Evolutionary conservation across 2,113 vertebrate genomes (phyloP).

Genomic region (Solenodon paradoxus): DNA sequence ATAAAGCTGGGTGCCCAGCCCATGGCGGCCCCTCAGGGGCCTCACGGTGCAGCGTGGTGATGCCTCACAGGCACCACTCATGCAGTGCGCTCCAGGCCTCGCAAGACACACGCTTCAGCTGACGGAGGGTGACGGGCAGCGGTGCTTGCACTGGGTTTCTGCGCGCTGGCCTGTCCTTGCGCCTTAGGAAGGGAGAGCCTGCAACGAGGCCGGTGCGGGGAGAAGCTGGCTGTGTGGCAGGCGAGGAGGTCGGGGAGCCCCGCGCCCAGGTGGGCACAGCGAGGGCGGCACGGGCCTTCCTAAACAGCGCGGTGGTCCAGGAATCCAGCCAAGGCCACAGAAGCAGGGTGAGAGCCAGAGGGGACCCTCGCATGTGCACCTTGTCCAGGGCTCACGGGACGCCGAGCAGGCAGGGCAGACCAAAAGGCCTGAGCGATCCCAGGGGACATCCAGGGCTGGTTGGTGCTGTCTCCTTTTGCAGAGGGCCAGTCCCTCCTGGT

Average conservation of each 20-base stretch:
- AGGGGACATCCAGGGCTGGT: background rate
- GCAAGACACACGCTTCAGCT: too few species aligned
- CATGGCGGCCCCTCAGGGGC: background rate
- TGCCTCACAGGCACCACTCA: too few species aligned
- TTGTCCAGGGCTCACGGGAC: too few species aligned
- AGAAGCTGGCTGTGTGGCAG: background rate
- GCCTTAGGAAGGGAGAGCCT: too few species aligned
- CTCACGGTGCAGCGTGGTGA: too few species aligned
- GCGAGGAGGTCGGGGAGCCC: accelerated
- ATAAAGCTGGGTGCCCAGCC: accelerated
- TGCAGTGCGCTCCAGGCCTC: too few species aligned
- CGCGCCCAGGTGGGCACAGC: background rate
- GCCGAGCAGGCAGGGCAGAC: background rate
- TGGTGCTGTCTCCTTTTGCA: too few species aligned
- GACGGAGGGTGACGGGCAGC: too few species aligned
- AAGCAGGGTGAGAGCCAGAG: background rate
- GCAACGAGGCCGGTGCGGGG: background rate
- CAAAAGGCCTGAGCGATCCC: too few species aligned
- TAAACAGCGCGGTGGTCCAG: background rate
- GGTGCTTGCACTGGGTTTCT: background rate
- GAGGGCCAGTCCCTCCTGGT: accelerated
- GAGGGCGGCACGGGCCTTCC: background rate
- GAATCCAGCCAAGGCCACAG: background rate
- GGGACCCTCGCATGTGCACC: too few species aligned
- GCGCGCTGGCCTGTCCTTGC: too few species aligned